A percentile compares a stretch with the other conserved stretches of the same genome.
phyloP scores from a whole-genome alignment of 2,113 vertebrate species.

The Oreocharis arfaki region DNA sequence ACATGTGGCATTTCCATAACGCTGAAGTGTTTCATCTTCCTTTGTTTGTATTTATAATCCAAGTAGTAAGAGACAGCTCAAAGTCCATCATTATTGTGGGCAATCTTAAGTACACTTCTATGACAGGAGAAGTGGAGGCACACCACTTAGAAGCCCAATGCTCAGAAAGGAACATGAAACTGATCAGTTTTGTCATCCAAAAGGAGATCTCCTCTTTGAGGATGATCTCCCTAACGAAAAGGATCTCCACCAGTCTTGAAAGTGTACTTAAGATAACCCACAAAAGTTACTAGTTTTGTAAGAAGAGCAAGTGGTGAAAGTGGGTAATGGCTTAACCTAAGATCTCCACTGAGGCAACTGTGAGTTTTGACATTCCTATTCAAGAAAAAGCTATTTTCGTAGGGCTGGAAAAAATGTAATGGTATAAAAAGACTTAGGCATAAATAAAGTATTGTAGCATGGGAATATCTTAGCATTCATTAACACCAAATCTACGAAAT shows the following conservation, averaged over 20 bases:
- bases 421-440: not conserved
- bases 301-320: not conserved
- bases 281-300: not conserved
- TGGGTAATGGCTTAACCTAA: not conserved
- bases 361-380: not conserved
- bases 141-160: not conserved
- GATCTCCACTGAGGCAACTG: not conserved
- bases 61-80: not conserved
- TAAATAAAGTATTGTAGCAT: not conserved
- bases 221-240: not conserved
- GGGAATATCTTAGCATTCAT: slow-evolving; percentile 23
- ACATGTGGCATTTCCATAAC: not conserved
- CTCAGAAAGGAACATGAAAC: not conserved
- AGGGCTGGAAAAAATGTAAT: not conserved
- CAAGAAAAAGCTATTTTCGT: not conserved
- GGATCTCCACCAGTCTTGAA: not conserved
- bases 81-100: not conserved
- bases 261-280: not conserved
- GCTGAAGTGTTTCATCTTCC: not conserved
- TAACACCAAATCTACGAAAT: not conserved
- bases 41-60: not conserved
- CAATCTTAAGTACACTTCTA: not conserved
- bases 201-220: not conserved
- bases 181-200: not conserved
- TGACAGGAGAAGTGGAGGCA: not conserved